Conservation (phyloP, 2,113 vertebrate species). For the Lamprologus tigripictilis region DNA sequence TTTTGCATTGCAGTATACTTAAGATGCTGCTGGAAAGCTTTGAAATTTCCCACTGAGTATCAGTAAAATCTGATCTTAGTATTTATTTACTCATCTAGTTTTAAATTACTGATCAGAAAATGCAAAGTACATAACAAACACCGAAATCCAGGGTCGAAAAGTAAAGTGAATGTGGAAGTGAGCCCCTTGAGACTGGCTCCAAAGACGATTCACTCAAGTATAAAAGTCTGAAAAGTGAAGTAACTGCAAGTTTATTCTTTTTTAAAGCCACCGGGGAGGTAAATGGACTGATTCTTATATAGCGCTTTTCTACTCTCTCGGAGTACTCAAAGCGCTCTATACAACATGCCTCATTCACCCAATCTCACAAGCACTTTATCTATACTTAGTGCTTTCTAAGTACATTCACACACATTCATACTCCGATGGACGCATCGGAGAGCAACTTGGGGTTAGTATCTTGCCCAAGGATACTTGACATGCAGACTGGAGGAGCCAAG, state of each 20-base stretch:
- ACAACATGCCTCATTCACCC: no score
- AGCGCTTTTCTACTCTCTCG: no score
- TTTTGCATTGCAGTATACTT: neutral
- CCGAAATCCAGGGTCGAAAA: neutral
- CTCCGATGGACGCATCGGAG: no score
- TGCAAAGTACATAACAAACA: neutral
- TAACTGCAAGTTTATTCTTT: neutral
- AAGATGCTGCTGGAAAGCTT: neutral
- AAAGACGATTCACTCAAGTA: neutral
- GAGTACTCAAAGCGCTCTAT: no score
- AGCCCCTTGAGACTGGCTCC: neutral
- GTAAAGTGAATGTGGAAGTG: neutral
- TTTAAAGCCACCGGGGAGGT: neutral
- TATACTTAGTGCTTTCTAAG: no score
- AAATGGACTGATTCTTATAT: no score
- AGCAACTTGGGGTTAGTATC: no score
- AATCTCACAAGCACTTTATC: no score
- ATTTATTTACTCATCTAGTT: neutral
- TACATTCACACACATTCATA: no score
- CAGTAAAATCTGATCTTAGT: neutral
- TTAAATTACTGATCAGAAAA: neutral
- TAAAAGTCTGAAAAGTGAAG: neutral
- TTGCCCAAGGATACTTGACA: no score
- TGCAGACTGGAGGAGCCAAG: no score
- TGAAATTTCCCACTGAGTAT: neutral